Percentiles rank a stretch among this genome's conserved stretches.
Evolutionary conservation across 2,797 vertebrate genomes (phyloP).

Genomic region (Alcedo atthis): DNA sequence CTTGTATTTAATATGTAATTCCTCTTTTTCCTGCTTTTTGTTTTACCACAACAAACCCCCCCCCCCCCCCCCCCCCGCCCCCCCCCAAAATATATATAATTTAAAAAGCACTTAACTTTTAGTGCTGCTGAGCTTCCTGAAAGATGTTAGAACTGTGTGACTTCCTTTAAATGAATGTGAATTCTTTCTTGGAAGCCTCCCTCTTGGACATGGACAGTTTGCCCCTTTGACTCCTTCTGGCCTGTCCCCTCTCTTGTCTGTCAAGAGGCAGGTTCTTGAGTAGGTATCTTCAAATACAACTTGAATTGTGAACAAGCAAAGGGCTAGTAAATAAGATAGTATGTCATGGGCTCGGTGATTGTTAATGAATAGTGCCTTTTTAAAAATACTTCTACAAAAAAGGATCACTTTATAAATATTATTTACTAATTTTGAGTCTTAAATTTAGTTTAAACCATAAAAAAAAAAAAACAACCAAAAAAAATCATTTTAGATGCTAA

Average conservation of each 20-base stretch:
- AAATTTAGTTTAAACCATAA: not conserved
- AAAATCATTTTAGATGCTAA: not conserved
- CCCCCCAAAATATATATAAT: no score
- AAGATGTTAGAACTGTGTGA: not conserved
- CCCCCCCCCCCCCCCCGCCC: no score
- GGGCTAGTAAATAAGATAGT: not conserved
- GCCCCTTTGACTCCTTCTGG: not conserved
- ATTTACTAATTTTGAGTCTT: not conserved
- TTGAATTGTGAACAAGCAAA: not conserved
- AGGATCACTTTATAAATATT: not conserved
- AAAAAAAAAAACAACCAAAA: not conserved
- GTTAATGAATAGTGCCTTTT: not conserved
- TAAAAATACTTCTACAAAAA: not conserved
- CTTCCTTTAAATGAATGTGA: not conserved
- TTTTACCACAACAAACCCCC: not conserved
- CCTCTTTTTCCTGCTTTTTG: not conserved
- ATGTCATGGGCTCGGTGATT: not conserved
- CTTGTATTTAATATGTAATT: conserved; percentile 5
- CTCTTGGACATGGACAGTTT: not conserved
- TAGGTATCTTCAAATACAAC: not conserved
- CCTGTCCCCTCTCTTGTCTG: not conserved
- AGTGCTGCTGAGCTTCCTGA: not conserved
- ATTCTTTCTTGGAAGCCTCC: not conserved
- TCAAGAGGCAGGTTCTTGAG: not conserved
- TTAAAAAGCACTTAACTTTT: not conserved